These are phyloP conservation scores for Entomobrya proxima DNA, from an alignment of 2,888 invertebrate species.

Conservation along the genomic window DNA sequence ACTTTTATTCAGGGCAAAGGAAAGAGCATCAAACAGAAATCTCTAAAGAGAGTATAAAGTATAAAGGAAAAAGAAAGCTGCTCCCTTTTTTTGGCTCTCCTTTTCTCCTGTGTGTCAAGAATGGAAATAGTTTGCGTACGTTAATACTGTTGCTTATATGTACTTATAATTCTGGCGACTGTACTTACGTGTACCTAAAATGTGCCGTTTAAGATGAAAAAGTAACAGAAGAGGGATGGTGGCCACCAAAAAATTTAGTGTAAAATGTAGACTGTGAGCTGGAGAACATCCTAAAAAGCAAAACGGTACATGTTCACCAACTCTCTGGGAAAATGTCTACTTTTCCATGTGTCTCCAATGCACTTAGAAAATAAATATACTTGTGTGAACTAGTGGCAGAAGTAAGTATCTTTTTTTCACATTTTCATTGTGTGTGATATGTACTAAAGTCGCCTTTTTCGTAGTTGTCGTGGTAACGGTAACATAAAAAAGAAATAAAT, in stretches of 20 bases:
- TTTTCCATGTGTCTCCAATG: not conserved
- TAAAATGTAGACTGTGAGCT: conserved; percentile 51
- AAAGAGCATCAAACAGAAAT: conserved; percentile 19
- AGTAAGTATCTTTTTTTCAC: conserved; percentile 38
- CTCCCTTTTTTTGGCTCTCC: not conserved
- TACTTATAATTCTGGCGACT: not conserved
- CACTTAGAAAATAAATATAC: not conserved
- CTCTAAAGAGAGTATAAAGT: no score
- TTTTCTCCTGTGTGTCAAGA: no score
- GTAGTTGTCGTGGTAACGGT: conserved; percentile 1
- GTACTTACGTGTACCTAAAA: no score
- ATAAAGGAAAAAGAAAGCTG: conserved; percentile 25
- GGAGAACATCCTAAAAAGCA: conserved; percentile 44
- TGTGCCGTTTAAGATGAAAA: no score
- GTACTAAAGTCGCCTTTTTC: conserved; percentile 39
- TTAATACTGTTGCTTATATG: not conserved
- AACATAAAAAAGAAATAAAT: conserved; percentile 58
- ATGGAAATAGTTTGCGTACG: not conserved
- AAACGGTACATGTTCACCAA: conserved; percentile 16
- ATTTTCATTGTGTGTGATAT: conserved; percentile 52
- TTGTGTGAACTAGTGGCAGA: not conserved
- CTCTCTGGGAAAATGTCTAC: not conserved
- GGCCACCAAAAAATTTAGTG: conserved; percentile 8
- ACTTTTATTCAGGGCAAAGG: conserved; percentile 8
- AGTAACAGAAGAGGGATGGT: no score